Percentiles rank a stretch among this genome's conserved stretches.
These are phyloP conservation scores for Piaya cayana DNA, from an alignment of 2,113 vertebrate species.

Conservation along the genomic window DNA sequence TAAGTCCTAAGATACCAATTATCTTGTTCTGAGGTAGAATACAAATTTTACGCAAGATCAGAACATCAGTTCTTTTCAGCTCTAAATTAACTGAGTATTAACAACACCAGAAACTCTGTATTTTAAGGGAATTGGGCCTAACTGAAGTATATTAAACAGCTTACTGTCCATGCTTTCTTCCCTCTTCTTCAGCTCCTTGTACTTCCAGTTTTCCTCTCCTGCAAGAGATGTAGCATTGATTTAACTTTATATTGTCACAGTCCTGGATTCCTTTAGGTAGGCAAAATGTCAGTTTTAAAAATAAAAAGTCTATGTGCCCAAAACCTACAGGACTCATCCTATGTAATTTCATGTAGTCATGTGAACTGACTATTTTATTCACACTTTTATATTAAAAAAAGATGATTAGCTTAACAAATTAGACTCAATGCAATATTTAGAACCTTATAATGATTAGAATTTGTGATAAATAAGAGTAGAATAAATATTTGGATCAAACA, in stretches of 20 bases:
- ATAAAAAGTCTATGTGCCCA: not conserved
- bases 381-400: not conserved
- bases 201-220: conserved; percentile 94
- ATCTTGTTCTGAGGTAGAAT: not conserved
- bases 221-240: conserved; percentile 25
- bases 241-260: not conserved
- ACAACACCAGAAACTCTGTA: not conserved
- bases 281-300: not conserved
- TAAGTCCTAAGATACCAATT: not conserved
- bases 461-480: not conserved
- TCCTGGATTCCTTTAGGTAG: not conserved
- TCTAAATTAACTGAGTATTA: not conserved
- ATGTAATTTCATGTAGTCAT: not conserved
- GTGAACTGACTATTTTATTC: not conserved
- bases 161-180: conserved; percentile 94
- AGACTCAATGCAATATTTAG: not conserved
- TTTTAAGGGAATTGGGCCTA: not conserved
- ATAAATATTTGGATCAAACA: not conserved
- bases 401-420: not conserved
- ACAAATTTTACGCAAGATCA: not conserved
- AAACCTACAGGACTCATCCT: not conserved
- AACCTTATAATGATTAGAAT: not conserved
- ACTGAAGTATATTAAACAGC: conserved; percentile 51
- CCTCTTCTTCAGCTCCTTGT: conserved; percentile 90
- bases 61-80: not conserved